A percentile compares a stretch with the other conserved stretches of the same genome.
Conservation (phyloP, 2,113 vertebrate species). For the Brachirus orientalis region DNA sequence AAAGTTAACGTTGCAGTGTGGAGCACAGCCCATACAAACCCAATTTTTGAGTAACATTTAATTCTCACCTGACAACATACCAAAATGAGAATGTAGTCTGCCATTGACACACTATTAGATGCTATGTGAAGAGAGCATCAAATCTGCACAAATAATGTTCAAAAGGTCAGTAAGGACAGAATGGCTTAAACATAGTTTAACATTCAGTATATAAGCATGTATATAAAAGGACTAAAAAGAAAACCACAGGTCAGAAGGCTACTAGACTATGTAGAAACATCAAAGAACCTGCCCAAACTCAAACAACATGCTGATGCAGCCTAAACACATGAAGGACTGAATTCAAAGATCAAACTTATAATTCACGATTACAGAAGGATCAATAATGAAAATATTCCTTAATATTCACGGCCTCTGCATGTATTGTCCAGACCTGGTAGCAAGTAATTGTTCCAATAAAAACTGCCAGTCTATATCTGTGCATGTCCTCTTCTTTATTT, state of each 20-base stretch:
- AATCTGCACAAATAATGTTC: constrained; percentile 46
- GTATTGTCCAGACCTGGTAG: constrained; percentile 13
- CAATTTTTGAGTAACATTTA: constrained; percentile 10
- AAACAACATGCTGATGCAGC: constrained; percentile 7
- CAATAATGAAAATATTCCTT: constrained; percentile 22
- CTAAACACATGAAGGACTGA: constrained; percentile 7
- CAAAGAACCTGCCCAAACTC: constrained; percentile 20
- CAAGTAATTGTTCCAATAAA: constrained; percentile 13
- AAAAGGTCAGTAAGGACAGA: constrained; percentile 28
- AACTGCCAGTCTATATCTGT: constrained; percentile 31
- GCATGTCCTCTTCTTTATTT: constrained; percentile 19
- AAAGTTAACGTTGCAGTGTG: constrained; percentile 20
- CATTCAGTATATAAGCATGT: constrained; percentile 46
- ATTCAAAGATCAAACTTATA: constrained; percentile 28
- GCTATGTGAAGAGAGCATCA: constrained; percentile 39
- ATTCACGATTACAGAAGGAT: constrained; percentile 29
- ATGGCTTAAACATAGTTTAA: constrained; percentile 55
- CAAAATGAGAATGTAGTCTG: constrained; percentile 27
- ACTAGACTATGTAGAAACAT: constrained; percentile 42
- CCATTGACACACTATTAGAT: constrained; percentile 26
- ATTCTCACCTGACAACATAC: constrained; percentile 21
- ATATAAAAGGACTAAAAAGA: constrained; percentile 65
- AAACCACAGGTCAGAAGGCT: constrained; percentile 39
- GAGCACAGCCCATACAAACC: constrained; percentile 9
- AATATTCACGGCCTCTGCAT: constrained; percentile 37